A percentile compares a stretch with the other conserved stretches of the same genome.
These are phyloP conservation scores for Phataginus tricuspis DNA, from an alignment of 2,797 vertebrate genomes.

Conservation along the genomic window DNA sequence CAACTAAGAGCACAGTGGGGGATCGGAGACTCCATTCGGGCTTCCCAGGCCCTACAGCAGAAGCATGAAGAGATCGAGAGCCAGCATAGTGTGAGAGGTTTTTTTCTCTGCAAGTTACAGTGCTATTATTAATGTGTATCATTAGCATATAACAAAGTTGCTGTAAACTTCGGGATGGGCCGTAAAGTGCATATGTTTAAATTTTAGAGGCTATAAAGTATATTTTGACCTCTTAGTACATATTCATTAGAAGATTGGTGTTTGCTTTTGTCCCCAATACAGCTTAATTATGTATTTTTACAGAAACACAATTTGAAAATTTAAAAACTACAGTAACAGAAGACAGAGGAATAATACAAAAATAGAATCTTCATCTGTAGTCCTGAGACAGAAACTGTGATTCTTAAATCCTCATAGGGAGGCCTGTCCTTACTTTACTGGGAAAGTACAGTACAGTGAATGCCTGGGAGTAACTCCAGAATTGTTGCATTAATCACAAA, in stretches of 20 bases:
- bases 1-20: slow-evolving; percentile 96
- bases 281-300: slow-evolving; percentile 26
- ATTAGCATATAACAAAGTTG: background rate
- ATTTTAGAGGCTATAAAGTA: slow-evolving; percentile 14
- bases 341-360: background rate
- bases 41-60: slow-evolving; percentile 97
- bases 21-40: slow-evolving; percentile 97
- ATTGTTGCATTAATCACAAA: background rate
- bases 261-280: slow-evolving; percentile 34
- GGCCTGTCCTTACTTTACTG: background rate
- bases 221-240: background rate
- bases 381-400: background rate
- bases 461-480: background rate
- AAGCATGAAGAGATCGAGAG: slow-evolving; percentile 99
- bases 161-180: background rate
- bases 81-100: slow-evolving; percentile 95
- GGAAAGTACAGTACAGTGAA: background rate
- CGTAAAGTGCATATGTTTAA: background rate
- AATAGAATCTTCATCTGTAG: background rate
- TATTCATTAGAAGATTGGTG: background rate
- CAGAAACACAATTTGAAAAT: slow-evolving; percentile 14
- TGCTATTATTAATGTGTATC: slow-evolving; percentile 33
- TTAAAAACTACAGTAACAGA: background rate
- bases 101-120: slow-evolving; percentile 62
- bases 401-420: background rate